Base-by-base conservation (phyloP, 2,888 invertebrate species). In the Nymphalis c-album region DNA sequence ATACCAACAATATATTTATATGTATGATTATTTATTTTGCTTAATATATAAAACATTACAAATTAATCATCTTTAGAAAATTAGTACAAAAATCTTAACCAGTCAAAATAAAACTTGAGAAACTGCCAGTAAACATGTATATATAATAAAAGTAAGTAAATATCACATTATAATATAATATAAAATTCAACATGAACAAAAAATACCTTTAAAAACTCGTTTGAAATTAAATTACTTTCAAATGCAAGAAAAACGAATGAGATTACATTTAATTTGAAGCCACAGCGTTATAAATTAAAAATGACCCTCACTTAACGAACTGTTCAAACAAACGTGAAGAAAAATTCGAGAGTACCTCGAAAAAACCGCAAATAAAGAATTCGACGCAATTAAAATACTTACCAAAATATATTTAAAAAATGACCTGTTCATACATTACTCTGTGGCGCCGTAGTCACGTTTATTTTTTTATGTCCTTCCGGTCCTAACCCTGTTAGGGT, bases 401-500 rank as follows among this genome's bases (percentile, higher is more conserved):
- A 31, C 18, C n/a, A 58, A 64, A 62, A 64, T 64, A 63, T 62
- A 40, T 64, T 64, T 46, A 51, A 48, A 59, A 22, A 64, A 67
- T 10, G 60, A 65, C 55, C 70, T 69, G 69, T 20, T 47, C 59
- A 60, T 65, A 67, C 69, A 65, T 68, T 64, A 55, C 66, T 68
- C 72, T 70, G 59, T 60, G 70, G 67, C 58, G 26, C 47, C 48
- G 69, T 66, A 74, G 77, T 78, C 80, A 80, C 80, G 78, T 79
- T 73, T 63, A 64, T n/a, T 72, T 77, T 78, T 80, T 80, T 79
- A 80, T 76, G 76, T 77, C 75, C 71, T 79, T 78, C 77, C 79
- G 76, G 75, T 77, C 72, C 61, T 64, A 63, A 63, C 61, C 46
- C 64, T 46, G 62, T 51, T 57, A 57, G 46, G 31, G 50, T 63